Percentiles rank a stretch among this genome's conserved stretches.
phyloP scores from a whole-genome alignment of 1,140 invertebrate genomes.

The Drosophila teissieri region DNA sequence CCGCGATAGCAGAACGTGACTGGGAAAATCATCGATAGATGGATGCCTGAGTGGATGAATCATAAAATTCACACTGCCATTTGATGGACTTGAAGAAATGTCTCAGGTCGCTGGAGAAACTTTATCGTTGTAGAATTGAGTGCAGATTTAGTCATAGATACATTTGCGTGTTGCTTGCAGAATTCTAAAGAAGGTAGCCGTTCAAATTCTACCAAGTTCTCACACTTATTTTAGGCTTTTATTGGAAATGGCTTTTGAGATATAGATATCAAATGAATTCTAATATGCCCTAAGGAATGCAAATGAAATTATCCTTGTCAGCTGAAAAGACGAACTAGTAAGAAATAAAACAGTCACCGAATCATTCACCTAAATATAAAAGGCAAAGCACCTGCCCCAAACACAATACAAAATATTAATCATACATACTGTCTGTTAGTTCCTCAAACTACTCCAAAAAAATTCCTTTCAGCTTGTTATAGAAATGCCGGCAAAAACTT shows the following conservation, averaged over 20 bases:
- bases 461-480: constrained; percentile 25
- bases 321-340: no score
- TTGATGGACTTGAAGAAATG: constrained; percentile 32
- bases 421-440: no score
- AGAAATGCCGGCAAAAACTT: constrained; percentile 17
- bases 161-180: background rate
- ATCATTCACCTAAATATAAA: no score
- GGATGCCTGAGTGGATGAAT: constrained; percentile 23
- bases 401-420: no score
- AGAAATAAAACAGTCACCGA: no score
- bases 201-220: background rate
- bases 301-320: no score
- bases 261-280: no score
- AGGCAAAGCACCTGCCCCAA: no score
- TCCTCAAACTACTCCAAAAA: no score
- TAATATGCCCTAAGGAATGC: no score
- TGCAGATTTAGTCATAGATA: constrained; percentile 27
- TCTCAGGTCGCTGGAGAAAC: constrained; percentile 32
- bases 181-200: constrained; percentile 3
- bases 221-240: background rate
- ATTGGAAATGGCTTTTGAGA: no score
- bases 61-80: constrained; percentile 22
- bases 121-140: constrained; percentile 17
- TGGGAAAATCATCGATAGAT: constrained; percentile 26
- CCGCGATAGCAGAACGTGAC: constrained; percentile 53